Evolutionary conservation across 1,140 invertebrate species (phyloP).

Genomic region (Odontomachus brunneus): DNA sequence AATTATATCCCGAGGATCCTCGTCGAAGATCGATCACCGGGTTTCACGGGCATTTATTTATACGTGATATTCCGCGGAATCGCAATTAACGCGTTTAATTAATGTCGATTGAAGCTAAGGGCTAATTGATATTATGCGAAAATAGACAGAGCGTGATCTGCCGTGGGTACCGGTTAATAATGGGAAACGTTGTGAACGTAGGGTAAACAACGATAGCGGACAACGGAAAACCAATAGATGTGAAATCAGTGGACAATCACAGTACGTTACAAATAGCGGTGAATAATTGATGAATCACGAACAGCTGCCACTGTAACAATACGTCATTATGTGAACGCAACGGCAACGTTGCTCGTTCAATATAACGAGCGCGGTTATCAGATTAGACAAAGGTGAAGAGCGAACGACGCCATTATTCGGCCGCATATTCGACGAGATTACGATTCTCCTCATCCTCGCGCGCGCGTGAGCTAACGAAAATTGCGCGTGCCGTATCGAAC

Average conservation of each 20-base stretch:
- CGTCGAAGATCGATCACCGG: background rate
- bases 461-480: background rate
- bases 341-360: background rate
- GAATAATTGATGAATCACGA: background rate
- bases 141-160: background rate
- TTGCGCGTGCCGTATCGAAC: background rate
- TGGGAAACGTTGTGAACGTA: background rate
- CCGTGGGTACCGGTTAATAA: constrained; percentile 4
- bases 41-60: background rate
- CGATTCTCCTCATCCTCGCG: too few species aligned
- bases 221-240: background rate
- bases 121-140: constrained; percentile 2
- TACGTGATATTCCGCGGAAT: background rate
- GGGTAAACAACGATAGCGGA: background rate
- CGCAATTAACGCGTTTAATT: constrained; percentile 16
- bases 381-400: background rate
- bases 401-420: too few species aligned
- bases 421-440: too few species aligned
- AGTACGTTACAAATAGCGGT: background rate
- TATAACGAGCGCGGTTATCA: background rate
- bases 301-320: background rate
- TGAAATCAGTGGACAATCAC: background rate
- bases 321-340: too few species aligned
- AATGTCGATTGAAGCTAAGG: background rate
- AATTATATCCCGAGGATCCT: background rate